These are phyloP conservation scores for Polydrusus tereticollis DNA, from an alignment of 2,888 invertebrate genomes.

Conservation along the genomic window DNA sequence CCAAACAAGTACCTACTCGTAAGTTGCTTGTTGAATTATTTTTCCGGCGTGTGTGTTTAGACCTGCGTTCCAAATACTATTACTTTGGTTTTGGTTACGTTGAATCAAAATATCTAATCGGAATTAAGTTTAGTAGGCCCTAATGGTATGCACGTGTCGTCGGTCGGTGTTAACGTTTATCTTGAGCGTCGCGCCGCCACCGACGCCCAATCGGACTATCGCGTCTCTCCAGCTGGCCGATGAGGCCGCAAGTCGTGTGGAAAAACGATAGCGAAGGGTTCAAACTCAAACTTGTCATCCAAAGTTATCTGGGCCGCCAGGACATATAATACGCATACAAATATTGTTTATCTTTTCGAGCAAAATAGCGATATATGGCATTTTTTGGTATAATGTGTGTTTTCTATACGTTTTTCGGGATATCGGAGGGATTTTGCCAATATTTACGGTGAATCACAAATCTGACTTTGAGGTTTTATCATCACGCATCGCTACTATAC, in stretches of 20 bases:
- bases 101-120: background rate
- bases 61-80: too few species aligned
- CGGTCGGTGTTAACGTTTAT: constrained; percentile 31
- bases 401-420: constrained; percentile 1
- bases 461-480: background rate
- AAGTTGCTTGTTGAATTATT: too few species aligned
- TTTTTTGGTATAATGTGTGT: constrained; percentile 3
- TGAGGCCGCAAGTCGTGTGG: constrained; percentile 67
- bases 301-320: constrained; percentile 39
- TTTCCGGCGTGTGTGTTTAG: too few species aligned
- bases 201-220: constrained; percentile 37
- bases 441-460: background rate
- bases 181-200: constrained; percentile 39
- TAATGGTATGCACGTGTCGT: constrained; percentile 21
- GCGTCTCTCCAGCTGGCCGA: constrained; percentile 44
- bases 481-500: too few species aligned
- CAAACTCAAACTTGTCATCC: constrained; percentile 43
- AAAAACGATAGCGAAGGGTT: constrained; percentile 70
- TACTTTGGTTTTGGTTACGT: too few species aligned
- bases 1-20: too few species aligned
- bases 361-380: background rate
- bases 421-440: background rate
- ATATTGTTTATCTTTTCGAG: constrained; percentile 34
- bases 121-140: constrained; percentile 4
- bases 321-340: constrained; percentile 44